Evolutionary conservation across 2,888 invertebrate genomes (phyloP).

Genomic region (Entomobrya multifasciata): DNA sequence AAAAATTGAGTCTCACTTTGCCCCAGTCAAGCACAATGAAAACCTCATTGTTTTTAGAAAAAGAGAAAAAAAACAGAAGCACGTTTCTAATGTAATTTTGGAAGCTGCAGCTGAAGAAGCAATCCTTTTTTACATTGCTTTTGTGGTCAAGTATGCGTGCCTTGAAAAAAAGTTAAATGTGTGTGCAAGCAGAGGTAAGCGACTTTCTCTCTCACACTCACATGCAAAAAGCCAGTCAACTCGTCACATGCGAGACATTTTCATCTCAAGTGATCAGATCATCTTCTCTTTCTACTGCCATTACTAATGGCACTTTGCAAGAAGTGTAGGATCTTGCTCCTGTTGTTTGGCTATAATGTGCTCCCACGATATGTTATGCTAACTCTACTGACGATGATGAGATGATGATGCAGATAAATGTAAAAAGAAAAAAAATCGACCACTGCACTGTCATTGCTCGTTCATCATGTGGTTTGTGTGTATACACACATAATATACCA

Average conservation of each 20-base stretch:
- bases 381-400: neutral
- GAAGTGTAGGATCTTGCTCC: slow-evolving; percentile 1
- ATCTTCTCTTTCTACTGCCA: neutral
- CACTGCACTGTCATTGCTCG: slow-evolving; percentile 39
- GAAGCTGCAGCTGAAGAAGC: slow-evolving; percentile 9
- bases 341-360: slow-evolving; percentile 21
- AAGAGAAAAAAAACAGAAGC: slow-evolving; percentile 29
- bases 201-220: slow-evolving; percentile 58
- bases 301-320: neutral
- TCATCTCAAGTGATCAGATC: neutral
- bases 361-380: slow-evolving; percentile 6
- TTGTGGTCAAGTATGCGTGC: slow-evolving; percentile 56
- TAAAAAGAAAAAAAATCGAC: slow-evolving; percentile 18
- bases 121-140: neutral
- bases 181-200: slow-evolving; percentile 2
- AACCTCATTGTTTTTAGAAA: neutral
- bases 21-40: slow-evolving; percentile 22
- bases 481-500: neutral
- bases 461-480: slow-evolving; percentile 27
- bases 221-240: neutral
- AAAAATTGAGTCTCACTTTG: slow-evolving; percentile 20
- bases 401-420: neutral
- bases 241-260: neutral
- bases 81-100: neutral
- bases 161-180: slow-evolving; percentile 46